Evolutionary conservation across 2,888 invertebrate genomes (phyloP), one percentile per base, ranked within the genome.

Genomic region (Steromphala cineraria): DNA sequence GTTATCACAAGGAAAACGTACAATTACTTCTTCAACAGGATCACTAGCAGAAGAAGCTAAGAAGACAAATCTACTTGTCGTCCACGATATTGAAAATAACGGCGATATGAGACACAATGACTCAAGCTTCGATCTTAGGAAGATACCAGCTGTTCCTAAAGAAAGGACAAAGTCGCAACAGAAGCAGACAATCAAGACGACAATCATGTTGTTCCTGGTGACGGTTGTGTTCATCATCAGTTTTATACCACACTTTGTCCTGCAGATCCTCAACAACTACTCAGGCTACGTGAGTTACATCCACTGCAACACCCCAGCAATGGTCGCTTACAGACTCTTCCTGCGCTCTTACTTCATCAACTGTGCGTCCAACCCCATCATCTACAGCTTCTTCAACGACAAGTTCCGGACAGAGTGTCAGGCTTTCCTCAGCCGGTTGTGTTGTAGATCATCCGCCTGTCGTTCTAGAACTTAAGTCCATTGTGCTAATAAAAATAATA

Each of bases 341-440:
- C 79, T 87, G 28, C 75, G 88, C 0, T 87, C 86, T 2, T 88
- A 87, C 71, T 88, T 87, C 62, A n/a, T 87, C 40, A 86, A 87
- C 75, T 85, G 87, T 67, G 85, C 87, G 0, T 81, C 87, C 13
- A 89, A 89, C 75, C 88, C 89, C 0, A 78, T 89, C 31, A 87
- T 90, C 67, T 90, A 89, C 84, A 83, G 86, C 53, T 84, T 89
- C 67, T 86, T 84, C 78, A 87, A 85, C 71, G 53, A 80, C 1
- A 78, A 83, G 67, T 87, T 88, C 53, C 82, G 86, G 46, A 74
- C 40, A 7, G 86, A 85, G 74, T 86, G 86, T 19, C 46, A 79
- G 53, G 53, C 67, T 13, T 53, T 79, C 5, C 53, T 79, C 53
- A 10, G 15, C 4, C 21, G 15, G 28, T 15, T 52, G 52, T 75